Evolutionary conservation across 1,140 invertebrate species (phyloP), one percentile per base, ranked within the genome.

Genomic region (Drosophila repletoides): DNA sequence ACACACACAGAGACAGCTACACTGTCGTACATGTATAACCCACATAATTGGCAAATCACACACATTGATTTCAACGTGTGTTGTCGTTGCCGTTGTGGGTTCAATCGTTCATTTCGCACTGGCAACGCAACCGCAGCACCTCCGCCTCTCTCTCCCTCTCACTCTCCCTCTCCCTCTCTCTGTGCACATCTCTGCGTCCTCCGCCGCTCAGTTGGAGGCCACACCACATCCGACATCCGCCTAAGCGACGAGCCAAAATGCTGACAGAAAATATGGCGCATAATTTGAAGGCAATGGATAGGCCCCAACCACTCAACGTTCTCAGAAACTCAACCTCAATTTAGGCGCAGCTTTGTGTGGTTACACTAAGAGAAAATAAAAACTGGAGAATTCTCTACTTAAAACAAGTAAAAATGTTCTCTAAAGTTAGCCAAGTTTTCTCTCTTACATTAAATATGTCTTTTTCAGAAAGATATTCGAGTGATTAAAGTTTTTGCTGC

Each of bases 31-130:
- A 63, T 55, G 31, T 74, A 70, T 80, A 68, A 60, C 79, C 79
- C 79, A 83, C 79, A 83, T 83, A 84, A 83, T 83, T 83, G 79
- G 79, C 79, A 83, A 83, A 83, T 83, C 79, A 79, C 79, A 81
- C 77, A 84, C 79, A 83, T 83, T 83, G 79, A 83, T 83, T 83
- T 83, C 70, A 43, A 51, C 74, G 79, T 83, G 74, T 83, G 76
- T 64, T 72, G 73, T 61, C 64, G 26, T 64, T 51, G 38, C 22
- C 28, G 14, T 52, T 60, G 66, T 33, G 43, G 64, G 79, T 73
- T 83, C 77, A 83, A 83, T 83, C 79, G 79, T 83, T 83, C 70
- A 79, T 72, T 80, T 71, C 49, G 63, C 53, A 48, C 52, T 58
- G 43, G 34, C 43, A 53, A 31, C 41, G 34, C 15, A 68, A 55